phyloP scores from a whole-genome alignment of 2,797 vertebrate genomes.

The Crotalus adamanteus region DNA sequence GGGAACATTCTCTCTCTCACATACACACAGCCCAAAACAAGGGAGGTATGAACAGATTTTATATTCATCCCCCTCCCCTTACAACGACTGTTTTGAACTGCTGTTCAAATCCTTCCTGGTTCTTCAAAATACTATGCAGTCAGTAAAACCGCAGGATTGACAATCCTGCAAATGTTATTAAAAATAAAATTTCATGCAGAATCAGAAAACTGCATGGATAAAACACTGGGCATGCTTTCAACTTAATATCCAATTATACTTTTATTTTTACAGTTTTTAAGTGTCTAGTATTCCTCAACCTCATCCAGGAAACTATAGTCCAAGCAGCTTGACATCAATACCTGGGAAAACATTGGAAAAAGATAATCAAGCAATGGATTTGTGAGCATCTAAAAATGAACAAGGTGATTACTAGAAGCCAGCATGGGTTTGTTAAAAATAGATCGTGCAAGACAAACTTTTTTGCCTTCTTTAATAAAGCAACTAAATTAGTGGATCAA shows the following conservation, averaged over 20 bases:
- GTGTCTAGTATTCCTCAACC: not conserved
- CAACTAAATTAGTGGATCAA: not conserved
- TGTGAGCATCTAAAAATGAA: not conserved
- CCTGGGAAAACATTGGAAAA: not conserved
- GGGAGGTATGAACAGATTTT: slow-evolving; percentile 4
- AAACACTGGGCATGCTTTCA: not conserved
- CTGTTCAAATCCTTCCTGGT: not conserved
- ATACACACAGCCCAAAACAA: not conserved
- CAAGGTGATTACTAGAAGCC: not conserved
- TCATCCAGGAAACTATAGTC: not conserved
- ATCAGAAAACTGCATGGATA: not conserved
- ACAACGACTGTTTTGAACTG: not conserved
- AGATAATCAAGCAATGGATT: not conserved
- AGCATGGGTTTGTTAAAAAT: not conserved
- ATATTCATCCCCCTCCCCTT: not conserved
- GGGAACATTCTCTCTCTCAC: not conserved
- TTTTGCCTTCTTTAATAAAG: not conserved
- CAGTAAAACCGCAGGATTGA: not conserved
- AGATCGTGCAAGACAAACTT: not conserved
- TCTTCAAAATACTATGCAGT: not conserved
- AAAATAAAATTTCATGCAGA: not conserved
- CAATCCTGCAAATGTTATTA: not conserved
- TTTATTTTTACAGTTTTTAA: not conserved
- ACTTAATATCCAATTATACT: not conserved
- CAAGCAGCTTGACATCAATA: not conserved